A percentile compares a stretch with the other conserved stretches of the same genome.
phyloP scores from a whole-genome alignment of 2,888 invertebrate genomes.

The Balanococcus diminutus region DNA sequence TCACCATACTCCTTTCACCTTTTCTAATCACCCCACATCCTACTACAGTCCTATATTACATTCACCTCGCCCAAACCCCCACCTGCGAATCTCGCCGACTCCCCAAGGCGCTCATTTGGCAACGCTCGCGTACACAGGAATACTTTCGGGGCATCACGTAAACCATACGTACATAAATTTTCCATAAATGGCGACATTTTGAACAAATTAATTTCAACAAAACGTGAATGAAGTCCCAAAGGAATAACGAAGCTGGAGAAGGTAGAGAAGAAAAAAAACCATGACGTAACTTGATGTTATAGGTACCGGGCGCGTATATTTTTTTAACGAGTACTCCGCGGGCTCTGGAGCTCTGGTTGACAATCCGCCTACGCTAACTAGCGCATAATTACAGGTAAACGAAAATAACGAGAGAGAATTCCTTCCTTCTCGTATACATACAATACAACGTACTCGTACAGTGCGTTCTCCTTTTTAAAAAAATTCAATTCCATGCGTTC shows the following conservation, averaged over 20 bases:
- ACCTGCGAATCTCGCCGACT: neutral
- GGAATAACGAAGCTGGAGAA: neutral
- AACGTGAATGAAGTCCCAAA: conserved; percentile 13
- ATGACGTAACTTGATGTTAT: conserved; percentile 5
- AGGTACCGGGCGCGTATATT: neutral
- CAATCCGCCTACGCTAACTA: conserved; percentile 48
- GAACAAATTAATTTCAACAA: neutral
- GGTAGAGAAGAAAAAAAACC: neutral
- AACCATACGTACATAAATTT: neutral
- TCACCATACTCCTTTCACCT: no score
- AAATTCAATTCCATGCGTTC: neutral
- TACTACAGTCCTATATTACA: no score
- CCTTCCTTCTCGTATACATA: neutral
- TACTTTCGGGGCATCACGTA: neutral
- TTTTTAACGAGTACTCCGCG: conserved; percentile 29
- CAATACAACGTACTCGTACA: neutral
- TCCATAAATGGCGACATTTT: conserved; percentile 16
- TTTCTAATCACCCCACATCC: neutral
- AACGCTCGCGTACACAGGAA: neutral
- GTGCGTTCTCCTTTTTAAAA: neutral
- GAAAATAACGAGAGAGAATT: conserved; percentile 23
- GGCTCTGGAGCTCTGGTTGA: conserved; percentile 38
- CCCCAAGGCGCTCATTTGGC: neutral
- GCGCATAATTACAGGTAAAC: conserved; percentile 50
- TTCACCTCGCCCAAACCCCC: neutral